Base-by-base conservation (phyloP, 2,888 invertebrate genomes). In the Caradrina clavipalpis region DNA sequence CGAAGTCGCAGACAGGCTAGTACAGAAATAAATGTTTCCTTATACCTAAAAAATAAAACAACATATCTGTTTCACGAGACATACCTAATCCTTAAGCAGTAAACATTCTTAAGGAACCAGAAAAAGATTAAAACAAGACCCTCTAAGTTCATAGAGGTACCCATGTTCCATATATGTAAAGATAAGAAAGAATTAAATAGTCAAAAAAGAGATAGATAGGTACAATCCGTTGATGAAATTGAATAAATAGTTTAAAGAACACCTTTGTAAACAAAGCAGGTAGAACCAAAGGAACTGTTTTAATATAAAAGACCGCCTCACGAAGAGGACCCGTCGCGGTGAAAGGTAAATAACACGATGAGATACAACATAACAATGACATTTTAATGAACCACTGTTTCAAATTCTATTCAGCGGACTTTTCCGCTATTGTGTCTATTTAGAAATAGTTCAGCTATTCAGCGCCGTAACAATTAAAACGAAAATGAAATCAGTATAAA, bases 321-420 rank as follows among this genome's bases (percentile, higher is more conserved):
- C 71, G 78, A 80, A 76, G 81, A 83, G 80, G 83, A 87, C 73
- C 73, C 68, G 79, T 80, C 82, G 79, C 86, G 83, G 89, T 87
- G 89, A 88, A 90, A 91, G 88, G 89, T 90, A 93, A 93, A 93
- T 87, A 94, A 86, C 86, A 88, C 85, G 87, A 87, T 83, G 82
- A 88, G 84, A 88, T 83, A 83, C 64, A 76, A 74, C 69, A 86
- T 87, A 91, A 94, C 93, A 94, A 94, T 93, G 87, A 90, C 88
- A 83, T 82, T 89, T 89, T 94, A 94, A 94, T 92, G 94, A 94
- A 91, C 89, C 86, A 85, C 87, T 89, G 89, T 89, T 90, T 89
- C 84, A 86, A 86, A 87, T 88, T 86, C 86, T 85, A 87, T 85
- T 84, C 85, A 87, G 86, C 83, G 76, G 78, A 86, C 80, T 88